phyloP scores from a whole-genome alignment of 2,797 vertebrate genomes.

The Pachyuromys duprasi region DNA sequence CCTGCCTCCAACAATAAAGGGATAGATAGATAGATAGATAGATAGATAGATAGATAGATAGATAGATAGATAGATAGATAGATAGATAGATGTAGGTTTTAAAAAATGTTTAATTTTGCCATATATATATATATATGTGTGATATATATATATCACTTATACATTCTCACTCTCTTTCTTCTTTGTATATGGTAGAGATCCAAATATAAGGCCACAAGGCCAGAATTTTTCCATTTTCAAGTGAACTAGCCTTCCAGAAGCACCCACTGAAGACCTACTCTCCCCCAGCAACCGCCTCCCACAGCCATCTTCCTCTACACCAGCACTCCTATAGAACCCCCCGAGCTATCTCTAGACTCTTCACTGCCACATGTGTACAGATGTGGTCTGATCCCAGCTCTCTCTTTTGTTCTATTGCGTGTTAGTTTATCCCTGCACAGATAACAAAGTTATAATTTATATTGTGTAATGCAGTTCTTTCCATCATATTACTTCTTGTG shows the following conservation, averaged over 20 bases:
- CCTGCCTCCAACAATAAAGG: accelerated
- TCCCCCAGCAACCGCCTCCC: neutral
- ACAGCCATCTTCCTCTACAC: too few species aligned
- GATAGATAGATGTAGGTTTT: neutral
- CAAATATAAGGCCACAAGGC: too few species aligned
- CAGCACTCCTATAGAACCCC: too few species aligned
- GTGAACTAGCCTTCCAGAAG: constrained; percentile 16
- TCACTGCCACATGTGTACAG: neutral
- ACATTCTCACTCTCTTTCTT: neutral
- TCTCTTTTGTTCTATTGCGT: neutral
- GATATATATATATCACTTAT: neutral
- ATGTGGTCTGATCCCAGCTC: neutral
- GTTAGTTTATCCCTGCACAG: neutral
- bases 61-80: neutral
- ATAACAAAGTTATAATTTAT: neutral
- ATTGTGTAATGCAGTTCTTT: neutral
- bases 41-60: too few species aligned
- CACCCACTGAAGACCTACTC: neutral
- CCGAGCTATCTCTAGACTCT: neutral
- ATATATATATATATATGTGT: too few species aligned
- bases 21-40: neutral
- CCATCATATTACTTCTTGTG: neutral
- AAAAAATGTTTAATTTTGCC: constrained; percentile 20
- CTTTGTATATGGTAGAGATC: neutral
- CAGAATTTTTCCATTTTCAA: constrained; percentile 1